Percentiles rank a stretch among this genome's conserved stretches.
These are phyloP conservation scores for Neodontobutis hainanensis DNA, from an alignment of 2,113 vertebrate species.

Conservation along the genomic window DNA sequence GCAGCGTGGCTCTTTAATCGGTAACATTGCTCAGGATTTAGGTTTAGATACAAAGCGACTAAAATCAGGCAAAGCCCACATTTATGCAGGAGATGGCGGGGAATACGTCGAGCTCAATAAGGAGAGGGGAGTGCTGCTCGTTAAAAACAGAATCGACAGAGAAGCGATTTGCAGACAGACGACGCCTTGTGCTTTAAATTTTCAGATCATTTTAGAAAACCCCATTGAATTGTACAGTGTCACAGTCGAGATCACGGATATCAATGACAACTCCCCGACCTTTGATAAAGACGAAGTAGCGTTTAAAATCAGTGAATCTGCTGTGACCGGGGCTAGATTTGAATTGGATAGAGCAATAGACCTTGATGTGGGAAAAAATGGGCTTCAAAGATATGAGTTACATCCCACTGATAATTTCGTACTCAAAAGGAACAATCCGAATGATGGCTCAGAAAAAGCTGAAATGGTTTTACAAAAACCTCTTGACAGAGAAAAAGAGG, in stretches of 20 bases:
- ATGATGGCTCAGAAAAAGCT: constrained; percentile 37
- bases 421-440: constrained; percentile 42
- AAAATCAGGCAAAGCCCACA: constrained; percentile 64
- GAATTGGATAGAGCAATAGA: constrained; percentile 74
- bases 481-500: constrained; percentile 52
- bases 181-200: constrained; percentile 74
- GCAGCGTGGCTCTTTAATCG: constrained; percentile 74
- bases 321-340: constrained; percentile 63
- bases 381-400: constrained; percentile 73
- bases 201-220: constrained; percentile 75
- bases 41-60: constrained; percentile 68
- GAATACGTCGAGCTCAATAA: constrained; percentile 72
- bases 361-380: constrained; percentile 74
- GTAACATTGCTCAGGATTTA: constrained; percentile 74
- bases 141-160: constrained; percentile 78
- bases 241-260: constrained; percentile 67
- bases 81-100: constrained; percentile 69
- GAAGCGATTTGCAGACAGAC: constrained; percentile 71
- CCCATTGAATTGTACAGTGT: constrained; percentile 77
- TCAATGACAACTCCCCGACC: constrained; percentile 74
- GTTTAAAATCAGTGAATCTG: constrained; percentile 76
- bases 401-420: constrained; percentile 63
- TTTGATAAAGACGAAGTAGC: constrained; percentile 71
- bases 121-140: constrained; percentile 59
- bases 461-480: constrained; percentile 61